Conservation (phyloP, 2,888 invertebrate species). For the Pseudoips prasinana region DNA sequence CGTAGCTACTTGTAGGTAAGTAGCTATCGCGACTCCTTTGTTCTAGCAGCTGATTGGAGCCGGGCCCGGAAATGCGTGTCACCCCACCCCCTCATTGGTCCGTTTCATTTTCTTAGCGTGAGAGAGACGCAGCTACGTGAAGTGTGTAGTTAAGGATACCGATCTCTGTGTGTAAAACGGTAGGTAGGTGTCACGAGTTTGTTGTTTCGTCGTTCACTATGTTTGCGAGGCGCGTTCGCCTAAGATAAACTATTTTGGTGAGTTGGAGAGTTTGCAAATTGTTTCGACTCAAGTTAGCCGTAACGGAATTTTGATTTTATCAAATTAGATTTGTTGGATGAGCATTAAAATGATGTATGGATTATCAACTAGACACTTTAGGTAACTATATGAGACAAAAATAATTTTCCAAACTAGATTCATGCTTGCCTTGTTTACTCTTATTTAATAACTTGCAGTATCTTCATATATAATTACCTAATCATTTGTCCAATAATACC, state of each 20-base stretch:
- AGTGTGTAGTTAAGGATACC: conserved; percentile 76
- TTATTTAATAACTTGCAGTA: no score
- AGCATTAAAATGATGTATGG: conserved; percentile 5
- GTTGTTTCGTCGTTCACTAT: conserved; percentile 63
- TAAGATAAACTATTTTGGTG: conserved; percentile 72
- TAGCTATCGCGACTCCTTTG: conserved; percentile 81
- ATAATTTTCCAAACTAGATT: no score
- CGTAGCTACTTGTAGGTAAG: conserved; percentile 77
- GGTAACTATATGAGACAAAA: no score
- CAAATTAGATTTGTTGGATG: conserved; percentile 46
- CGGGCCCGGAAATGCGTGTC: conserved; percentile 82
- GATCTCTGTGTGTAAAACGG: conserved; percentile 69
- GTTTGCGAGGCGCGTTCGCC: conserved; percentile 58
- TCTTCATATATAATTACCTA: no score
- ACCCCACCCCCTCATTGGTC: conserved; percentile 82
- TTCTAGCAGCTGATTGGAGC: conserved; percentile 83
- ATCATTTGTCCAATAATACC: no score
- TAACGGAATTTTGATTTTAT: conserved; percentile 58
- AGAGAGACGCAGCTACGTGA: conserved; percentile 75
- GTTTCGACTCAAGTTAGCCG: conserved; percentile 55
- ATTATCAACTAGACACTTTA: conserved; percentile 5
- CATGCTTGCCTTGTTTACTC: no score
- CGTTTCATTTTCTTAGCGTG: conserved; percentile 81
- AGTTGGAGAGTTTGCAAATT: conserved; percentile 65
- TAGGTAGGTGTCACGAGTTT: conserved; percentile 68